A percentile compares a stretch with the other conserved stretches of the same genome.
These are phyloP conservation scores for Harpalus rufipes DNA, from an alignment of 2,888 invertebrate genomes.

Conservation along the genomic window DNA sequence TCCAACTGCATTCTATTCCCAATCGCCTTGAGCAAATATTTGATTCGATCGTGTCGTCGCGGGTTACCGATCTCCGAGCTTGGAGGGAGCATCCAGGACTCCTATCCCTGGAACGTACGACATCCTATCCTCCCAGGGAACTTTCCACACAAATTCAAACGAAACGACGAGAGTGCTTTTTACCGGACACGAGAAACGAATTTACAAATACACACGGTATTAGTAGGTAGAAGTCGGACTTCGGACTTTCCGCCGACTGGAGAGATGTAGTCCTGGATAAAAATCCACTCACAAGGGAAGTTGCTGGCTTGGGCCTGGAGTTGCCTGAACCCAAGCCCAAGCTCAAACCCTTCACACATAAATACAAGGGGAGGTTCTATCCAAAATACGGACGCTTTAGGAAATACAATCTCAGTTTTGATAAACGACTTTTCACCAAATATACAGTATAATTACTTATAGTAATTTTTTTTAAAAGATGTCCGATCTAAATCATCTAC, in stretches of 20 bases:
- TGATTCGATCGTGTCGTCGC: conserved; percentile 57
- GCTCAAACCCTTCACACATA: no score
- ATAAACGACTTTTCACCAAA: no score
- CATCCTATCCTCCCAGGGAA: conserved; percentile 36
- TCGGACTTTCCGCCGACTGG: conserved; percentile 1
- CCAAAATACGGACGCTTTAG: no score
- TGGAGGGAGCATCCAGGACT: conserved; percentile 15
- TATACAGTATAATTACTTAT: no score
- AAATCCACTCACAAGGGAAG: conserved; percentile 35
- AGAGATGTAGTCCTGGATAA: conserved; percentile 10
- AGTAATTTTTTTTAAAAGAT: no score
- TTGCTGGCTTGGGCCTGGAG: neutral
- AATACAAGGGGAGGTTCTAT: neutral
- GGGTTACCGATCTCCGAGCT: conserved; percentile 51
- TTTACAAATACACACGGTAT: conserved; percentile 74
- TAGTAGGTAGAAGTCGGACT: conserved; percentile 62
- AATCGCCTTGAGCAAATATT: conserved; percentile 55
- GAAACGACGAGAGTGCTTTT: conserved; percentile 75
- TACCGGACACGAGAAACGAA: conserved; percentile 78
- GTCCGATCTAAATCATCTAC: no score
- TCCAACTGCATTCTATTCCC: neutral
- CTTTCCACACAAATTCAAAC: conserved; percentile 64
- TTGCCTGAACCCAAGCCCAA: no score
- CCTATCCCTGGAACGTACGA: conserved; percentile 41
- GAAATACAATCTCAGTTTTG: no score